Conservation (phyloP, 2,888 invertebrate genomes). For the Cephalotes varians region DNA sequence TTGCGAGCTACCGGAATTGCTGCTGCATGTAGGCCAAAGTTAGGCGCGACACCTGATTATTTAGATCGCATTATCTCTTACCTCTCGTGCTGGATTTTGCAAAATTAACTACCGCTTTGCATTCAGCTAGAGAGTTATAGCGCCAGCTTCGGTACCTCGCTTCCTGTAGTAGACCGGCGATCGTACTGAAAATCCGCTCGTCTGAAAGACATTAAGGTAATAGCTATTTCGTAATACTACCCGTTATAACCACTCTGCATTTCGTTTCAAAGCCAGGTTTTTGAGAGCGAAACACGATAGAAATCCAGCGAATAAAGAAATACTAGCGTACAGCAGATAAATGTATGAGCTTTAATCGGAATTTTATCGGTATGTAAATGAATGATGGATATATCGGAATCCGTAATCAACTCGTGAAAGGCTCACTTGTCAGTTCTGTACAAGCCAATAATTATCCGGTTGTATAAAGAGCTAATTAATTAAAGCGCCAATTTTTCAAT, state of each 20-base stretch:
- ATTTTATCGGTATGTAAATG: slow-evolving; percentile 18
- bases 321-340: not conserved
- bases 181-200: slow-evolving; percentile 35
- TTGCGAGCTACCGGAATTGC: slow-evolving; percentile 52
- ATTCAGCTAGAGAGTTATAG: slow-evolving; percentile 28
- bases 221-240: slow-evolving; percentile 36
- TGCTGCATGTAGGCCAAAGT: slow-evolving; percentile 50
- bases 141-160: slow-evolving; percentile 13
- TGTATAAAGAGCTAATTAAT: slow-evolving; percentile 45
- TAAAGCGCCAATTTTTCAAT: slow-evolving; percentile 49
- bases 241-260: slow-evolving; percentile 24
- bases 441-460: slow-evolving; percentile 28
- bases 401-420: slow-evolving; percentile 48
- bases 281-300: not conserved
- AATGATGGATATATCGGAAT: slow-evolving; percentile 48
- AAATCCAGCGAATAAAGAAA: slow-evolving; percentile 31
- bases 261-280: slow-evolving; percentile 23
- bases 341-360: slow-evolving; percentile 22
- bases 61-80: slow-evolving; percentile 59
- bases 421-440: slow-evolving; percentile 7
- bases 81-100: slow-evolving; percentile 40
- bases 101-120: slow-evolving; percentile 49
- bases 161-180: slow-evolving; percentile 20
- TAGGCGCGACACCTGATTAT: slow-evolving; percentile 63
- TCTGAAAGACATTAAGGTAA: slow-evolving; percentile 49